Percentiles rank a stretch among this genome's conserved stretches.
These are phyloP conservation scores for Gambusia affinis DNA, from an alignment of 2,113 vertebrate species.

Conservation along the genomic window DNA sequence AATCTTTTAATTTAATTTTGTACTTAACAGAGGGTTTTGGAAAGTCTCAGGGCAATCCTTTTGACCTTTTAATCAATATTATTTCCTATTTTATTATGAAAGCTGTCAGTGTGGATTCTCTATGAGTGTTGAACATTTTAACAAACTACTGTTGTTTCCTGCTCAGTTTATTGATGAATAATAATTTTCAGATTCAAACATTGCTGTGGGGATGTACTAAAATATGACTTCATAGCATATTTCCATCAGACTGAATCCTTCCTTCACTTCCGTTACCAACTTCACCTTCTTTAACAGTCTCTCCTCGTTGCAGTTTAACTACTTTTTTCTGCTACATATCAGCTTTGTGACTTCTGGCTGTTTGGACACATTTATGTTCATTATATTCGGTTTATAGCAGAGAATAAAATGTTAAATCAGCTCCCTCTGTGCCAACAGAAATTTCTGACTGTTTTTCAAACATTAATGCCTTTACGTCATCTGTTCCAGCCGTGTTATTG, in stretches of 20 bases:
- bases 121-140: neutral
- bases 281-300: neutral
- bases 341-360: conserved; percentile 13
- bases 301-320: neutral
- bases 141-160: neutral
- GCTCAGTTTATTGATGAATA: neutral
- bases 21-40: too few species aligned
- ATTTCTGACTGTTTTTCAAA: conserved; percentile 47
- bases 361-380: conserved; percentile 46
- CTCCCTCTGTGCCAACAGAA: conserved; percentile 55
- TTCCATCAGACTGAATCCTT: neutral
- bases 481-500: conserved; percentile 47
- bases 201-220: neutral
- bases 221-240: neutral
- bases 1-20: too few species aligned
- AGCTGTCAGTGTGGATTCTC: neutral
- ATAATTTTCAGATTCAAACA: neutral
- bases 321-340: conserved; percentile 29
- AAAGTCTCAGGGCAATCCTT: neutral
- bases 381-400: conserved; percentile 50
- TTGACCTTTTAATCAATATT: neutral
- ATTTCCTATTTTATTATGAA: neutral
- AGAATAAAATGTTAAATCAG: conserved; percentile 57
- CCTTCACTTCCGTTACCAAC: neutral
- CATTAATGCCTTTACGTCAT: conserved; percentile 55